Percentiles rank a stretch among this genome's conserved stretches.
phyloP scores from a whole-genome alignment of 2,797 vertebrate genomes.

The Coregonus ussuriensis region DNA sequence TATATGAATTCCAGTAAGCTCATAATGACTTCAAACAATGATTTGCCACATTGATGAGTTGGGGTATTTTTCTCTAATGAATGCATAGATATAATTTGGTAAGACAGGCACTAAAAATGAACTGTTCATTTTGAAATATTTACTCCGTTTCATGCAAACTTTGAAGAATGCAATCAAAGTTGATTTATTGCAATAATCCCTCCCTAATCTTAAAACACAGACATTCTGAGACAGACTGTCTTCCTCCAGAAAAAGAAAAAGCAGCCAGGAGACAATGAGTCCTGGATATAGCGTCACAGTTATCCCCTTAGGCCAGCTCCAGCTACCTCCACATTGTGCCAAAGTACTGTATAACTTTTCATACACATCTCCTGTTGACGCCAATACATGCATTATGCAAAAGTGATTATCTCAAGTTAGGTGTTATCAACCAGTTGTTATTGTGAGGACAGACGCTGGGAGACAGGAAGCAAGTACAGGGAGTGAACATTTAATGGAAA shows the following conservation, averaged over 20 bases:
- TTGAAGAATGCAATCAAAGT: slow-evolving; percentile 38
- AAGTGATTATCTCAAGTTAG: neutral
- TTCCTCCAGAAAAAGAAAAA: slow-evolving; percentile 2
- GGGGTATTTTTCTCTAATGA: neutral
- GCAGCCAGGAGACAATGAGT: neutral
- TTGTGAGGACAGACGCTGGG: no score
- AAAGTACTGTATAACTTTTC: neutral
- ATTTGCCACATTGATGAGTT: neutral
- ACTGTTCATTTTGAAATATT: slow-evolving; percentile 29
- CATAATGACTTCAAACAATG: neutral
- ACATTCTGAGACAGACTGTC: slow-evolving; percentile 7
- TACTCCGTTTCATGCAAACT: slow-evolving; percentile 32
- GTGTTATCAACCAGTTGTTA: neutral
- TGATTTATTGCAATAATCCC: slow-evolving; percentile 37
- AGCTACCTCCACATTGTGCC: neutral
- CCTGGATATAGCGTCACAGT: neutral
- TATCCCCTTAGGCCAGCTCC: neutral
- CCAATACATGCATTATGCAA: neutral
- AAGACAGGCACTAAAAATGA: slow-evolving; percentile 4
- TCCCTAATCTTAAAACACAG: slow-evolving; percentile 21
- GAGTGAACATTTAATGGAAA: no score
- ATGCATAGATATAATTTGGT: neutral
- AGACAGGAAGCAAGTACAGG: no score
- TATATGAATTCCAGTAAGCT: neutral
- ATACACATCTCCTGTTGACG: neutral